Conservation (phyloP, 2,888 invertebrate species). For the Nesidiocoris tenuis region DNA sequence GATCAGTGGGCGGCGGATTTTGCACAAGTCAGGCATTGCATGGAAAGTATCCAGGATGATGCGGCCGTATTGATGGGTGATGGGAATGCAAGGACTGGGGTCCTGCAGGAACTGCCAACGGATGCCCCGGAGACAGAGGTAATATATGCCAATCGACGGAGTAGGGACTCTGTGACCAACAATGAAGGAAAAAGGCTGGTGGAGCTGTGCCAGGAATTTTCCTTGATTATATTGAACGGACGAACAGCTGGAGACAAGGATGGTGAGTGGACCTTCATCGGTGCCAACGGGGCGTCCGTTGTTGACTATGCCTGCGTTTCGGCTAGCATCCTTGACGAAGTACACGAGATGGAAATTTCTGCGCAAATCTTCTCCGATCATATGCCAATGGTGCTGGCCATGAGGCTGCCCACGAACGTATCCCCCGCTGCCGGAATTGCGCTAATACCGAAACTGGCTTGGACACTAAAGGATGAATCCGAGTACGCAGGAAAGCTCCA, state of each 20-base stretch:
- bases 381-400: not conserved
- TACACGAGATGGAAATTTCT: not conserved
- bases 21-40: not conserved
- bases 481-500: too few species aligned
- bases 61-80: not conserved
- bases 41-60: not conserved
- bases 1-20: not conserved
- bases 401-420: not conserved
- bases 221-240: not conserved
- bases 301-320: not conserved
- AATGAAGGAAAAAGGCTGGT: not conserved
- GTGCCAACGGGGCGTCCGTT: not conserved
- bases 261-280: not conserved
- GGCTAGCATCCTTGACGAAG: not conserved
- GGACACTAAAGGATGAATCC: not conserved
- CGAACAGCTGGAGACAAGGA: not conserved
- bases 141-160: not conserved
- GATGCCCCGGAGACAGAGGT: not conserved
- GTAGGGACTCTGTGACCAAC: not conserved
- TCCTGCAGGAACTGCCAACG: not conserved
- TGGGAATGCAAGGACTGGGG: not conserved
- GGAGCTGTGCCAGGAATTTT: not conserved
- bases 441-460: not conserved
- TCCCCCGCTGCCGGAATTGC: not conserved
- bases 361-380: not conserved